Conservation (phyloP, 1,140 invertebrate species). For the Linepithema humile region DNA sequence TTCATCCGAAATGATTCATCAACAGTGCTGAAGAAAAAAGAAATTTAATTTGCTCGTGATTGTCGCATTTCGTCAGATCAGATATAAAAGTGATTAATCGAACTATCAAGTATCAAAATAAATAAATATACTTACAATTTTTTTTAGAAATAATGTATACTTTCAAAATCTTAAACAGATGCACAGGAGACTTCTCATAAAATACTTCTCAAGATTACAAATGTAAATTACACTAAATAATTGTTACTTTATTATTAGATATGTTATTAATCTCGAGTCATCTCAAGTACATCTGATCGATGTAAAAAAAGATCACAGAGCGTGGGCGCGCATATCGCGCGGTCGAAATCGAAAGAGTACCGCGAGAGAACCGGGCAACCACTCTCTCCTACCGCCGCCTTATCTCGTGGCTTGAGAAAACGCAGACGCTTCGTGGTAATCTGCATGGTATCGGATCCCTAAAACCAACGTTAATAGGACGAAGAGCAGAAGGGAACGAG, state of each 20-base stretch:
- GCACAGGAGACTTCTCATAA: neutral
- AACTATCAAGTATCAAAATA: neutral
- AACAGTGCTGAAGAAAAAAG: neutral
- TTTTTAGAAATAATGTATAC: neutral
- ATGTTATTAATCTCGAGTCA: constrained; percentile 20
- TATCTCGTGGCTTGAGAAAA: constrained; percentile 72
- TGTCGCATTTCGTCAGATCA: neutral
- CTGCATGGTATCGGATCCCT: constrained; percentile 66
- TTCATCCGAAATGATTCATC: constrained; percentile 13
- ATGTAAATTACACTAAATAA: neutral
- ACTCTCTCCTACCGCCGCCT: constrained; percentile 46
- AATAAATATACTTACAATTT: neutral
- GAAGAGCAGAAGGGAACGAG: constrained; percentile 23
- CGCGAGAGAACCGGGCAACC: constrained; percentile 43
- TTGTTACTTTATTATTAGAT: neutral
- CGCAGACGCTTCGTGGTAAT: constrained; percentile 69
- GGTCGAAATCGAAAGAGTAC: constrained; percentile 52
- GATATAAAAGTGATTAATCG: neutral
- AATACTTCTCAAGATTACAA: neutral
- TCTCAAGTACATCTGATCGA: neutral
- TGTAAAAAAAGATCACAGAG: neutral
- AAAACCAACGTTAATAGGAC: constrained; percentile 68
- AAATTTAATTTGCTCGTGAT: neutral
- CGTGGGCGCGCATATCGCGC: constrained; percentile 8
- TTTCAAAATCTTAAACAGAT: neutral